Percentiles rank a stretch among this genome's conserved stretches.
Evolutionary conservation across 92 coral and sea anemone species (phyloP).

Genomic region (Isaurus tuberculatus): DNA sequence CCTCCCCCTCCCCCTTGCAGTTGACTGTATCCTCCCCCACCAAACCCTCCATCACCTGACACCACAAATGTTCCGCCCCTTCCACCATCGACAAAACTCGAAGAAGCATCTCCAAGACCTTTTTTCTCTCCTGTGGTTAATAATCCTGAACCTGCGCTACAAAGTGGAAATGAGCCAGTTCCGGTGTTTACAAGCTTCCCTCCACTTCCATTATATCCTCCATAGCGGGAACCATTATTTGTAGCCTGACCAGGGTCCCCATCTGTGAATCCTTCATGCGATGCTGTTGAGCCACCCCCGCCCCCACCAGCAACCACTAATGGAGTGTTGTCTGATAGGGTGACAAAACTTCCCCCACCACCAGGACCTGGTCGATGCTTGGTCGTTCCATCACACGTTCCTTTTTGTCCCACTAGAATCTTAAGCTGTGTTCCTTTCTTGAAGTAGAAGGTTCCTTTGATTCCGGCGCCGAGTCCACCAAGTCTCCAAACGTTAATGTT

Average conservation of each 20-base stretch:
- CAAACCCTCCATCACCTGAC: slow-evolving; percentile 82
- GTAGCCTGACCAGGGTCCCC: slow-evolving; percentile 87
- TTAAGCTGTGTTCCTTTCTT: slow-evolving; percentile 55
- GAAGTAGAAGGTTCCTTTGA: slow-evolving; percentile 70
- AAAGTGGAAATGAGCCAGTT: slow-evolving; percentile 33
- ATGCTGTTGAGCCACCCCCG: slow-evolving; percentile 76
- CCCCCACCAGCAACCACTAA: slow-evolving; percentile 88
- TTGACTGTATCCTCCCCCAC: slow-evolving; percentile 91
- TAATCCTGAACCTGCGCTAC: slow-evolving; percentile 78
- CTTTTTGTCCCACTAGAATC: slow-evolving; percentile 83
- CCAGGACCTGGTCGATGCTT: slow-evolving; percentile 73
- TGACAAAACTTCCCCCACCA: slow-evolving; percentile 89
- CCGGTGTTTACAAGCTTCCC: slow-evolving; percentile 54
- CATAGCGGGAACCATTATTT: slow-evolving; percentile 67
- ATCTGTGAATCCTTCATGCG: slow-evolving; percentile 33
- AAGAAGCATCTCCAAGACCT: slow-evolving; percentile 12
- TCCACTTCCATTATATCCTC: slow-evolving; percentile 65
- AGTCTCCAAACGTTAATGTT: slow-evolving; percentile 37
- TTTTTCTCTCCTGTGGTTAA: slow-evolving; percentile 50
- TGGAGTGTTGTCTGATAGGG: slow-evolving; percentile 62
- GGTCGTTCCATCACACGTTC: slow-evolving; percentile 16
- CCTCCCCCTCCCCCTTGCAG: slow-evolving; percentile 97
- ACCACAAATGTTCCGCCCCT: slow-evolving; percentile 45
- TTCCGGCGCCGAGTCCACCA: slow-evolving; percentile 83
- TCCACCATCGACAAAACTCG: slow-evolving; percentile 67